Conservation (phyloP, 1,140 invertebrate species). For the Nymphalis io region DNA sequence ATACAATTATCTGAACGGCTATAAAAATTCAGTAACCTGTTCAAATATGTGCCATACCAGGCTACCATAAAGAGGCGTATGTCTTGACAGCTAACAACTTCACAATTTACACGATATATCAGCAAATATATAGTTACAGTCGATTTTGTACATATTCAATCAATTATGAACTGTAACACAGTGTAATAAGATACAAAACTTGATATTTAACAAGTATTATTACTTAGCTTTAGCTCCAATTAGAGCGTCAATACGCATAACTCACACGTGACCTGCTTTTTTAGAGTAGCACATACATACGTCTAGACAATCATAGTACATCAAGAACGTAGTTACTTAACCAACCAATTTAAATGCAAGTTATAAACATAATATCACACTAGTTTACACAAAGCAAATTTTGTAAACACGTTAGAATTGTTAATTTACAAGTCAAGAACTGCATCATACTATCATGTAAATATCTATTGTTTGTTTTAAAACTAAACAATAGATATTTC, state of each 20-base stretch:
- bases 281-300: conserved; percentile 30
- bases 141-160: neutral
- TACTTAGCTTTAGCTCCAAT: conserved; percentile 40
- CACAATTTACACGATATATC: conserved; percentile 45
- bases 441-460: no score
- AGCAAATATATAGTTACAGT: conserved; percentile 21
- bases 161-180: conserved; percentile 28
- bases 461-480: no score
- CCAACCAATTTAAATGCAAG: neutral
- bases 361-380: neutral
- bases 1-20: conserved; percentile 13
- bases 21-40: conserved; percentile 25
- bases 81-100: conserved; percentile 41
- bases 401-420: neutral
- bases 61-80: conserved; percentile 41
- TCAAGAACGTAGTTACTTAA: neutral
- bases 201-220: conserved; percentile 6
- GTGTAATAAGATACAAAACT: conserved; percentile 13
- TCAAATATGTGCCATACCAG: conserved; percentile 28
- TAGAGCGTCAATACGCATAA: conserved; percentile 45
- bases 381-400: neutral
- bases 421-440: no score
- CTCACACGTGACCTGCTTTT: conserved; percentile 45
- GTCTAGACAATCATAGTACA: conserved; percentile 15
- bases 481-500: no score